Evolutionary conservation across 2,113 vertebrate species (phyloP), one percentile per base, ranked within the genome.

Genomic region (Talpa occidentalis): DNA sequence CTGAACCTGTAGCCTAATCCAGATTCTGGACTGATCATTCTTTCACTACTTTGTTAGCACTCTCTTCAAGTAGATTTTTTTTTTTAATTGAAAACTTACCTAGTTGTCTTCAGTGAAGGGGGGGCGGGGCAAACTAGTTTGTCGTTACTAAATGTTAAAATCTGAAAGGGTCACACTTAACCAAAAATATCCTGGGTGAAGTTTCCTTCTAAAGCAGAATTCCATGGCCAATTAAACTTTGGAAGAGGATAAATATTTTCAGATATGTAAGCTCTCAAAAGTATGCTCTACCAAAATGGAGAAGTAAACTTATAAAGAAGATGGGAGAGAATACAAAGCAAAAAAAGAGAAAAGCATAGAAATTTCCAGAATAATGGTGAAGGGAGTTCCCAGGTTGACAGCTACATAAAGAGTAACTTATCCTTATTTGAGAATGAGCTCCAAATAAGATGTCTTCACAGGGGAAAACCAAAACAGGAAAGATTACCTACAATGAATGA

Each of bases 181-280:
- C 44, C 49, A 84, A 76, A 64, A 62, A 64, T 10, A 64, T 72
- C 22, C 72, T 56, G 30, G 64, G 37, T 78, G 47, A 73, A 89
- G 73, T 66, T 80, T 80, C 86, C 56, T 86, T 40, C 74, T 64
- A 62, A 74, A 82, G 35, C 40, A 92, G 74, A 93, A 60, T 74
- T 69, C 49, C 66, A 95, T 1, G 81, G 54, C 52, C 40, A 67
- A 64, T 62, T 32, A 72, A 49, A 60, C n/a, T 87, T 90, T 52
- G 28, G 79, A 80, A 60, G 30, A 81, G 49, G 90, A 85, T 60
- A 80, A 35, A 22, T 73, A 26, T 76, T 90, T 93, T 73, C 16
- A 62, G 52, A 90, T 9, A 42, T 5, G 19, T 84, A 60, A 79
- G 72, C 17, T 59, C 26, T 59, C 59, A 88, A 88, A 88, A 70